Conservation (phyloP, 2,797 vertebrate species). For the Cryptoprocta ferox region DNA sequence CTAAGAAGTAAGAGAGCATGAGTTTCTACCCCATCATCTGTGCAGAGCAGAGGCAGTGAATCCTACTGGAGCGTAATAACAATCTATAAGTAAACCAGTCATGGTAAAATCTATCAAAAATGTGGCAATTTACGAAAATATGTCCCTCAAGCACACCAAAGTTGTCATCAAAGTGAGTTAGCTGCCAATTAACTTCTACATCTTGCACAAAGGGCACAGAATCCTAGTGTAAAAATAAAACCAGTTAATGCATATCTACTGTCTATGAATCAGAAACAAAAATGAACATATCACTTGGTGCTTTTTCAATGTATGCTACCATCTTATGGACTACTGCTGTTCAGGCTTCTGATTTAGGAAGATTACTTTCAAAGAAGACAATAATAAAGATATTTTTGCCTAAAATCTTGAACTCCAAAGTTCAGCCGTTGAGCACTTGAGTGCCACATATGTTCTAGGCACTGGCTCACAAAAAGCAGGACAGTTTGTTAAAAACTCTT, state of each 20-base stretch:
- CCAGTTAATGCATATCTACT: constrained; percentile 68
- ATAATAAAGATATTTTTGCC: neutral
- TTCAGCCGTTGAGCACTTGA: neutral
- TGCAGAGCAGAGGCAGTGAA: constrained; percentile 65
- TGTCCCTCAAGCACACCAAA: constrained; percentile 80
- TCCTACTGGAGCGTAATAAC: constrained; percentile 79
- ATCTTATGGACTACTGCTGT: neutral
- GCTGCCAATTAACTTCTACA: constrained; percentile 84
- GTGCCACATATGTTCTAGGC: neutral
- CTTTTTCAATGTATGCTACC: constrained; percentile 11
- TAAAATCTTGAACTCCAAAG: neutral
- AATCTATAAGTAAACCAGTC: constrained; percentile 81
- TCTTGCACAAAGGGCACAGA: constrained; percentile 80
- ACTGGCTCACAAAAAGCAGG: neutral
- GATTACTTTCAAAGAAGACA: neutral
- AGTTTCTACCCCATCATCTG: constrained; percentile 66
- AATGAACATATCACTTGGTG: constrained; percentile 46
- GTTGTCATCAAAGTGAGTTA: constrained; percentile 84
- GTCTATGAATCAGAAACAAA: constrained; percentile 76
- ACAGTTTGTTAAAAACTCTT: neutral
- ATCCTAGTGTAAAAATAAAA: constrained; percentile 82
- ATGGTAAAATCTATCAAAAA: constrained; percentile 82
- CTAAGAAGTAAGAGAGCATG: constrained; percentile 70
- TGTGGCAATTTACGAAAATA: constrained; percentile 81
- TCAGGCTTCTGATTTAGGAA: neutral